Conservation (phyloP, 1,140 invertebrate genomes). For the Tetraneura akinire region DNA sequence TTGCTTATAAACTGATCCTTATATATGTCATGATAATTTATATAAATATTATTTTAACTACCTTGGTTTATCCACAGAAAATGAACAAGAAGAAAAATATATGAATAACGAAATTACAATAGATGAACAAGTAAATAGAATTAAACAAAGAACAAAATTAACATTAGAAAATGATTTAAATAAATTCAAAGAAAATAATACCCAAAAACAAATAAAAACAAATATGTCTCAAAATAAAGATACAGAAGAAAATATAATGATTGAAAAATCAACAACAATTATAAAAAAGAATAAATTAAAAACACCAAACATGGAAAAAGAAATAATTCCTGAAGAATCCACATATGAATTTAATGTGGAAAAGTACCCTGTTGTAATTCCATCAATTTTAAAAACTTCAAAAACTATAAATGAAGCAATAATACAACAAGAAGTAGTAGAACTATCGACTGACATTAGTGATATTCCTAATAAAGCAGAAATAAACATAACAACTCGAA, state of each 20-base stretch:
- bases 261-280: conserved; percentile 55
- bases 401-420: conserved; percentile 33
- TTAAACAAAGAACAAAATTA: conserved; percentile 14
- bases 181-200: conserved; percentile 4
- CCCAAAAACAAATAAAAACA: conserved; percentile 48
- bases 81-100: conserved; percentile 11
- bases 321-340: conserved; percentile 57
- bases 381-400: conserved; percentile 21
- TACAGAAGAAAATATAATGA: conserved; percentile 53
- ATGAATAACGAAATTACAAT: background rate
- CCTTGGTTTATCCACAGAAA: conserved; percentile 45
- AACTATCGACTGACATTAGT: conserved; percentile 56
- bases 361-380: conserved; percentile 2
- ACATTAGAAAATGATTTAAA: background rate
- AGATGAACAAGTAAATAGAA: background rate
- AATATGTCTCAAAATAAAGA: background rate
- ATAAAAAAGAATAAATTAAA: conserved; percentile 58
- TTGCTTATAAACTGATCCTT: background rate
- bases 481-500: conserved; percentile 52
- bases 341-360: conserved; percentile 55
- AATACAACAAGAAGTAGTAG: conserved; percentile 30
- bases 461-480: conserved; percentile 53
- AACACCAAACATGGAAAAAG: conserved; percentile 56
- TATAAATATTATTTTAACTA: background rate
- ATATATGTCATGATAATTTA: background rate